Percentiles rank a stretch among this genome's conserved stretches.
These are phyloP conservation scores for Peromyscus polionotus DNA, from an alignment of 2,113 vertebrate species.

Conservation along the genomic window DNA sequence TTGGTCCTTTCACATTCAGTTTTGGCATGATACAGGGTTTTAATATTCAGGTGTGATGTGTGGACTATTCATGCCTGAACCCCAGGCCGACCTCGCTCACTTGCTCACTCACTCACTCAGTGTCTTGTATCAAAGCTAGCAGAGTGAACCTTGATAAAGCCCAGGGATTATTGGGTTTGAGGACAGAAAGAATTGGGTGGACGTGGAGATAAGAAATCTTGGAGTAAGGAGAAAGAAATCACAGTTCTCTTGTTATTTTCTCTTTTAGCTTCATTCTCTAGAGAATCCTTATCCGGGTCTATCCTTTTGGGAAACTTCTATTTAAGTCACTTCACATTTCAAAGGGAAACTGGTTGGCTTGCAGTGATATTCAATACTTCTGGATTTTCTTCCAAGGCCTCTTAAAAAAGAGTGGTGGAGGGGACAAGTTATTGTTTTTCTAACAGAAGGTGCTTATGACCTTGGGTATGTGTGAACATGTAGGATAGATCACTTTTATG, in stretches of 20 bases:
- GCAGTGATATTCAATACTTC: neutral
- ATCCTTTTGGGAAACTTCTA: neutral
- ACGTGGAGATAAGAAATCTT: neutral
- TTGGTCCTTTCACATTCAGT: neutral
- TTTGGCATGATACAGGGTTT: constrained; percentile 3
- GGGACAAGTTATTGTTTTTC: constrained; percentile 12
- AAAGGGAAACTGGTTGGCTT: constrained; percentile 11
- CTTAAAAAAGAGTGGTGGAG: neutral
- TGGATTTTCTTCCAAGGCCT: constrained; percentile 29
- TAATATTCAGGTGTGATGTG: neutral
- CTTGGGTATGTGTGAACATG: constrained; percentile 19
- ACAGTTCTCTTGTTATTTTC: constrained; percentile 23
- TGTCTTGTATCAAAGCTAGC: neutral
- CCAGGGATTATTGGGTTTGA: neutral
- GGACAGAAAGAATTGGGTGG: neutral
- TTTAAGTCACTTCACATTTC: constrained; percentile 43
- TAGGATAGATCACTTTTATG: constrained; percentile 24
- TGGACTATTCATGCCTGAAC: constrained; percentile 20
- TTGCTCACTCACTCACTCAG: neutral
- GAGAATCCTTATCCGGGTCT: neutral
- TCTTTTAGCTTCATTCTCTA: constrained; percentile 18
- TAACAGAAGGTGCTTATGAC: neutral
- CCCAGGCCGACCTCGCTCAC: neutral
- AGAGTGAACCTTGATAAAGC: constrained; percentile 28
- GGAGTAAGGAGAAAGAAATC: neutral